Percentiles rank a stretch among this genome's conserved stretches.
Conservation (phyloP, 1,140 invertebrate species). For the Lordiphosa mommai region DNA sequence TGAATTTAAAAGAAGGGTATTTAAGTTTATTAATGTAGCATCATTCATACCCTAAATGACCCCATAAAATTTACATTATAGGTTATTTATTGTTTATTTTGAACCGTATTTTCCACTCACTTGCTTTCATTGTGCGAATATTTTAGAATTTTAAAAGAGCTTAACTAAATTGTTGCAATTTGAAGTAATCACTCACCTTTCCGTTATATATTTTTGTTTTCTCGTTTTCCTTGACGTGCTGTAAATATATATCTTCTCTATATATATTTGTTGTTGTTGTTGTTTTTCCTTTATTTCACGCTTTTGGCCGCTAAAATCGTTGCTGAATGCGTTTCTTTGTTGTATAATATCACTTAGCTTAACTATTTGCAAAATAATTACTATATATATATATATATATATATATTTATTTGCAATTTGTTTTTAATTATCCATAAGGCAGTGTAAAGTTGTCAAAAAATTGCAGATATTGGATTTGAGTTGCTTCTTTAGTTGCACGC, state of each 20-base stretch:
- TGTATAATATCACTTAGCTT: slow-evolving; percentile 7
- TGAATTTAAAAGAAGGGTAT: too few species aligned
- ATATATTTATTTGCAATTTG: slow-evolving; percentile 20
- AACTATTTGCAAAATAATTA: background rate
- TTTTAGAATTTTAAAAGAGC: too few species aligned
- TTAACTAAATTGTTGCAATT: too few species aligned
- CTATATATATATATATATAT: slow-evolving; percentile 34
- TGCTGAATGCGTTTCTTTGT: slow-evolving; percentile 32
- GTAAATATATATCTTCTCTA: slow-evolving; percentile 9
- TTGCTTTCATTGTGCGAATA: too few species aligned
- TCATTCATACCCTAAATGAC: too few species aligned
- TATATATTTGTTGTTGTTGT: background rate
- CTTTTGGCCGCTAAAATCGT: slow-evolving; percentile 17
- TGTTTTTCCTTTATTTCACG: slow-evolving; percentile 19
- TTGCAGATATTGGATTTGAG: slow-evolving; percentile 24
- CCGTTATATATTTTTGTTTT: slow-evolving; percentile 29
- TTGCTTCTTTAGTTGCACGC: slow-evolving; percentile 39
- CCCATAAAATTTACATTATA: too few species aligned
- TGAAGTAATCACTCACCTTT: slow-evolving; percentile 30
- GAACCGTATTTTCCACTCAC: too few species aligned
- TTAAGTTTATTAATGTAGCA: too few species aligned
- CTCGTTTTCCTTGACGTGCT: slow-evolving; percentile 1
- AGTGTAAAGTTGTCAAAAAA: slow-evolving; percentile 73
- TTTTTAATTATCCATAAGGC: slow-evolving; percentile 59
- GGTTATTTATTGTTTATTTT: too few species aligned